A percentile compares a stretch with the other conserved stretches of the same genome.
Conservation (phyloP, 1,140 invertebrate genomes). For the Triops cancriformis region DNA sequence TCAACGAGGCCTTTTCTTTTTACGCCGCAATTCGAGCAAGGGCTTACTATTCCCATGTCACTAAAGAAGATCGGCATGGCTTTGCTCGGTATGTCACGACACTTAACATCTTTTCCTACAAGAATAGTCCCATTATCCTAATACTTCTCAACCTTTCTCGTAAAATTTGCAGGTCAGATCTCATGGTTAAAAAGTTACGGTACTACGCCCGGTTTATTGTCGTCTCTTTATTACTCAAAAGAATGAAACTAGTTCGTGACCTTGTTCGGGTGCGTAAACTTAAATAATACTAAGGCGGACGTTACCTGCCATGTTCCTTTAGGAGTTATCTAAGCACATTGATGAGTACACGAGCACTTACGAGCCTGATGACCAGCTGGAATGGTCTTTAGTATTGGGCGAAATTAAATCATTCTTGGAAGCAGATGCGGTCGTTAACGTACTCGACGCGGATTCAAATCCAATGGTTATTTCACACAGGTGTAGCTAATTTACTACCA, state of each 20-base stretch:
- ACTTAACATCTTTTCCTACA: neutral
- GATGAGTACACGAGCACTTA: constrained; percentile 90
- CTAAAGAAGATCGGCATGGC: constrained; percentile 74
- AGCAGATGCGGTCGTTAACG: constrained; percentile 78
- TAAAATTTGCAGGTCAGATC: constrained; percentile 56
- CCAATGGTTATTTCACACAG: constrained; percentile 72
- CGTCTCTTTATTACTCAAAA: constrained; percentile 86
- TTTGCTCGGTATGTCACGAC: constrained; percentile 14
- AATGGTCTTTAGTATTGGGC: constrained; percentile 88
- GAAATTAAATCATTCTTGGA: constrained; percentile 93
- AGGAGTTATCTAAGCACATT: constrained; percentile 80
- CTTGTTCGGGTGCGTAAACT: constrained; percentile 56
- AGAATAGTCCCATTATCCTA: neutral
- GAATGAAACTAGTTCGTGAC: constrained; percentile 87
- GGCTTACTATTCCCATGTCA: constrained; percentile 88
- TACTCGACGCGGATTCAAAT: constrained; percentile 77
- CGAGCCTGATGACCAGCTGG: constrained; percentile 91
- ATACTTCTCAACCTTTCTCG: neutral
- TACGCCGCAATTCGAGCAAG: constrained; percentile 89
- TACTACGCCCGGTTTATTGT: constrained; percentile 96
- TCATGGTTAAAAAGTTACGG: constrained; percentile 95
- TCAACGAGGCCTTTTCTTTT: constrained; percentile 92
- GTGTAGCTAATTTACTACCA: constrained; percentile 40
- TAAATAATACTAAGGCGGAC: neutral
- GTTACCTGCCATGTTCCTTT: neutral